Conservation (phyloP, 1,140 invertebrate genomes). For the Drosophila equinoxialis region DNA sequence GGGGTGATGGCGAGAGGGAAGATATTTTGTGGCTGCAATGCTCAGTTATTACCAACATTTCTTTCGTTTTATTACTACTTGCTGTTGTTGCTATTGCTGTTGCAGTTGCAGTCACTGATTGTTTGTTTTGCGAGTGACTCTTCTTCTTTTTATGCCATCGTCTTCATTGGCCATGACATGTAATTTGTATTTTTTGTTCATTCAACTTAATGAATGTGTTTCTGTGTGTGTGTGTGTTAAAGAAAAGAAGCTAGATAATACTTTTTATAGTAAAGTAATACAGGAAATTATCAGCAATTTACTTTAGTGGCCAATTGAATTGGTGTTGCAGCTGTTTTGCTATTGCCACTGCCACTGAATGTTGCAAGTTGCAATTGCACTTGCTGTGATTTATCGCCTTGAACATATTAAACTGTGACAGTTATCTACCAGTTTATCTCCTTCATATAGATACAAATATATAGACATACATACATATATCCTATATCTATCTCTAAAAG, state of each 20-base stretch:
- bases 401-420: constrained; percentile 38
- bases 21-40: constrained; percentile 21
- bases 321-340: constrained; percentile 32
- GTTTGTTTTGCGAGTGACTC: constrained; percentile 28
- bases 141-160: constrained; percentile 16
- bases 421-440: constrained; percentile 50
- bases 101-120: constrained; percentile 14
- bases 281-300: constrained; percentile 56
- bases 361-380: constrained; percentile 43
- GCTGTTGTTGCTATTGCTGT: constrained; percentile 26
- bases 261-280: constrained; percentile 56
- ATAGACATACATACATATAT: constrained; percentile 13
- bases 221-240: not conserved
- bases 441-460: constrained; percentile 24
- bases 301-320: constrained; percentile 53
- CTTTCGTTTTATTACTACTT: constrained; percentile 38
- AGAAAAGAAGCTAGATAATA: constrained; percentile 26
- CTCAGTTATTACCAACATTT: constrained; percentile 56
- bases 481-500: not conserved
- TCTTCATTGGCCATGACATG: constrained; percentile 48
- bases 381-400: constrained; percentile 42
- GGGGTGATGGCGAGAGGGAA: not conserved
- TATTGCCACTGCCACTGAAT: constrained; percentile 24
- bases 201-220: constrained; percentile 16
- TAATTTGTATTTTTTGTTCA: constrained; percentile 55